Conservation (phyloP, 1,140 invertebrate genomes). For the Pseudomyrmex concolor region DNA sequence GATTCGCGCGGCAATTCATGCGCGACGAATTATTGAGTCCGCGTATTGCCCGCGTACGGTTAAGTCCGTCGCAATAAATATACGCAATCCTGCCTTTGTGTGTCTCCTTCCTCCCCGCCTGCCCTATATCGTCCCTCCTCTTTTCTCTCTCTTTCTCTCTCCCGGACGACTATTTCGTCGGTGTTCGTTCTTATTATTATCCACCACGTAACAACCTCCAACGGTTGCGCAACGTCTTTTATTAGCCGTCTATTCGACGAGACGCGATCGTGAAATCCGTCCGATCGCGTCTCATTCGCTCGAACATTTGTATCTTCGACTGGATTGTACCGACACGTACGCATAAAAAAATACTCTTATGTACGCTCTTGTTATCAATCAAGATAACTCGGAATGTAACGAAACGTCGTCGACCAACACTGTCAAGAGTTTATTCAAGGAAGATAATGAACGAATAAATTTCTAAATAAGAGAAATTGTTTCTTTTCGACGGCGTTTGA, state of each 20-base stretch:
- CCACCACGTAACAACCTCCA: constrained; percentile 72
- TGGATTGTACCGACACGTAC: constrained; percentile 59
- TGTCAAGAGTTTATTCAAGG: neutral
- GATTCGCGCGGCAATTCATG: constrained; percentile 49
- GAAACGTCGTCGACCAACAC: neutral
- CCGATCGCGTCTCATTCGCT: constrained; percentile 71
- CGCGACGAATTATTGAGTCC: constrained; percentile 64
- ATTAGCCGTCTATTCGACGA: constrained; percentile 72
- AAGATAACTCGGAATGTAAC: neutral
- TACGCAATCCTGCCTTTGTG: constrained; percentile 43
- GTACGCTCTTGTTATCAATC: constrained; percentile 59
- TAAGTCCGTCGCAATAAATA: constrained; percentile 23
- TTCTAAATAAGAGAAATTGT: neutral
- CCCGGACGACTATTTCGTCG: neutral
- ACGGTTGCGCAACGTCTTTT: constrained; percentile 79
- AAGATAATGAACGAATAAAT: neutral
- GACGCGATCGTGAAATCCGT: constrained; percentile 70
- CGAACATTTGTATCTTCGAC: constrained; percentile 63
- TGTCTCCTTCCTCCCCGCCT: neutral
- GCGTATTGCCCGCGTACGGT: constrained; percentile 40
- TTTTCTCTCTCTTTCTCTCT: constrained; percentile 17
- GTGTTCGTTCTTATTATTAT: constrained; percentile 74
- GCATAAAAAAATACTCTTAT: constrained; percentile 13
- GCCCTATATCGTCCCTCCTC: constrained; percentile 15
- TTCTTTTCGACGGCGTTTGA: neutral